Evolutionary conservation across 2,797 vertebrate species (phyloP), one percentile per base, ranked within the genome.

Genomic region (Mico argentatus): DNA sequence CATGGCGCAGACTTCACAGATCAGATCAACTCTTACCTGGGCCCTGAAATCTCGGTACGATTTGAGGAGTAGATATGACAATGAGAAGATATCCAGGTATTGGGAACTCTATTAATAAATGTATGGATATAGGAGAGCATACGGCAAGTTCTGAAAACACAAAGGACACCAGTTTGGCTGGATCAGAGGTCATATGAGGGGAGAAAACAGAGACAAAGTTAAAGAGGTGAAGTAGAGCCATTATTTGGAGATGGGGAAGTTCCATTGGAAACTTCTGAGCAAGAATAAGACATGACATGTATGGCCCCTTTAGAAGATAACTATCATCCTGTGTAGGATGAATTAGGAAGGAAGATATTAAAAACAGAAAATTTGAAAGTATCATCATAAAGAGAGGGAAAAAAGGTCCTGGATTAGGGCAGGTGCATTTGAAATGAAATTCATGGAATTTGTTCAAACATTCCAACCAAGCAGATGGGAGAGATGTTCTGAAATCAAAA

Each of bases 391-490:
- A 41, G 26, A 90, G 7, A 36, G 24, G 33, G 41, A 88, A 91
- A 75, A 79, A n/a, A 75, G 19, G 59, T 79, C 50, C 46, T 48
- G 46, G 36, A 44, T 70, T 70, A 86, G 52, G 46, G 46, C 59
- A 94, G 41, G 36, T 90, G 44, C 14, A 14, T 13, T 86, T 11
- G 9, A 17, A 85, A 67, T 55, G 41, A 87, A 89, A 76, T 61
- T 72, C 39, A 59, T 9, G 55, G 57, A 61, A 88, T 75, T 83
- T 75, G 55, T 91, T 61, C 75, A 80, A 64, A 70, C 14, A 50
- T n/a, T 94, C 46, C 14, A 92, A 55, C 7, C 30, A 91, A 91
- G 70, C 20, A 85, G 44, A 84, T 61, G 94, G 55, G n/a, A 80
- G 15, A 46, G 46, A 82, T 17, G 5, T 52, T 10, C 26, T 72